These are phyloP conservation scores for Trypoxylus dichotomus DNA, from an alignment of 1,140 invertebrate genomes.

Conservation along the genomic window DNA sequence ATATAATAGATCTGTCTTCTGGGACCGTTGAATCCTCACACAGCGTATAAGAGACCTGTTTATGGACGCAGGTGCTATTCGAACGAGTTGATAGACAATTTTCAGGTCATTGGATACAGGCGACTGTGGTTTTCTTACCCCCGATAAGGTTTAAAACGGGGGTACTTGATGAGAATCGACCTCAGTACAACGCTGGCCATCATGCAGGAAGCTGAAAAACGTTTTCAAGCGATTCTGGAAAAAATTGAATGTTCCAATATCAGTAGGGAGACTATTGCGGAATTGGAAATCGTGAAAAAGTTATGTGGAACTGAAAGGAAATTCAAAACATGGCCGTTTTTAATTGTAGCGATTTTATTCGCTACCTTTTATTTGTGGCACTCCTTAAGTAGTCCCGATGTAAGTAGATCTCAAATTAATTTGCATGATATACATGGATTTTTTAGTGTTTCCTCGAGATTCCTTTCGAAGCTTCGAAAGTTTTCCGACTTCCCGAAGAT, in stretches of 20 bases:
- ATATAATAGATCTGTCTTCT: no score
- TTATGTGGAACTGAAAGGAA: slow-evolving; percentile 13
- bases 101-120: slow-evolving; percentile 26
- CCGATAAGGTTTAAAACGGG: not conserved
- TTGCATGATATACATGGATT: not conserved
- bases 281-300: slow-evolving; percentile 35
- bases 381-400: slow-evolving; percentile 18
- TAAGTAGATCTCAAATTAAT: slow-evolving; percentile 27
- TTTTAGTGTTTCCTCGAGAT: slow-evolving; percentile 64
- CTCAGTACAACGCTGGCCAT: not conserved
- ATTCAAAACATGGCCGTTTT: slow-evolving; percentile 18
- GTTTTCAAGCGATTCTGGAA: slow-evolving; percentile 37
- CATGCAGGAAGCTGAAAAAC: slow-evolving; percentile 44
- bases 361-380: slow-evolving; percentile 28
- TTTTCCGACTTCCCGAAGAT: slow-evolving; percentile 72
- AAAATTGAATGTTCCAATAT: slow-evolving; percentile 37
- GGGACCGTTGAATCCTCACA: not conserved
- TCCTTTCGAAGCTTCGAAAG: slow-evolving; percentile 60
- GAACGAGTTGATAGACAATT: slow-evolving; percentile 29
- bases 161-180: slow-evolving; percentile 4
- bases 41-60: not conserved
- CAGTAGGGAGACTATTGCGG: slow-evolving; percentile 17
- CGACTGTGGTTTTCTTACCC: slow-evolving; percentile 21
- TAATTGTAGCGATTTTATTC: not conserved
- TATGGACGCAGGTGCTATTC: slow-evolving; percentile 31